These are phyloP conservation scores for Chaunax sp. DNA, from an alignment of 2,797 vertebrate genomes.

Conservation along the genomic window DNA sequence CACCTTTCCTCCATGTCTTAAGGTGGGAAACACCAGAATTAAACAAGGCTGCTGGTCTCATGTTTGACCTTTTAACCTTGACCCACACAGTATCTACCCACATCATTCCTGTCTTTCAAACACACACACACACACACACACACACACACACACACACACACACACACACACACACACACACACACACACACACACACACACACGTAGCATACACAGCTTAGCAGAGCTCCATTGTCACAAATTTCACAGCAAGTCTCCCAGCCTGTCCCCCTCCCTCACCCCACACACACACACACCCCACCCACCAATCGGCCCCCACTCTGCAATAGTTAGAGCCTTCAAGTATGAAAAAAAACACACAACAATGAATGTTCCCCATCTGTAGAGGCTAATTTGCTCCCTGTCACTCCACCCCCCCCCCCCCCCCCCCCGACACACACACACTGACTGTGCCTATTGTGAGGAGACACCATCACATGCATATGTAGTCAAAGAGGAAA, in stretches of 20 bases:
- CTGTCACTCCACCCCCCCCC: background rate
- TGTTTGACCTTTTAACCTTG: slow-evolving; percentile 63
- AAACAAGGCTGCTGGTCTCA: slow-evolving; percentile 27
- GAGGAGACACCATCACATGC: background rate
- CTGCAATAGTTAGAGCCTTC: slow-evolving; percentile 24
- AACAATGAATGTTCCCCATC: slow-evolving; percentile 41
- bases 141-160: slow-evolving; percentile 3
- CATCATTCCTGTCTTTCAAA: slow-evolving; percentile 43
- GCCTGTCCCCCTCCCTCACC: slow-evolving; percentile 4
- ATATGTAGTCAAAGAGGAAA: too few species aligned
- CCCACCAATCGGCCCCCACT: background rate
- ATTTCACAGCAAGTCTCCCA: slow-evolving; percentile 47
- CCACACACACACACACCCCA: slow-evolving; percentile 1
- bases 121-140: slow-evolving; percentile 22
- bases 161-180: slow-evolving; percentile 28
- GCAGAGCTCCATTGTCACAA: slow-evolving; percentile 66
- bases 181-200: slow-evolving; percentile 27
- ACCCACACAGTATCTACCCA: slow-evolving; percentile 60
- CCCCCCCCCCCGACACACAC: background rate
- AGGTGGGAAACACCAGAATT: slow-evolving; percentile 29
- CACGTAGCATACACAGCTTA: slow-evolving; percentile 18
- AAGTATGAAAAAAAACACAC: slow-evolving; percentile 16
- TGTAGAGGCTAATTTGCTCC: slow-evolving; percentile 20
- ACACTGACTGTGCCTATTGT: background rate
- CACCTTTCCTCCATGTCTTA: slow-evolving; percentile 6